phyloP scores from a whole-genome alignment of 1,140 invertebrate genomes.

The Parasteatoda tepidariorum region DNA sequence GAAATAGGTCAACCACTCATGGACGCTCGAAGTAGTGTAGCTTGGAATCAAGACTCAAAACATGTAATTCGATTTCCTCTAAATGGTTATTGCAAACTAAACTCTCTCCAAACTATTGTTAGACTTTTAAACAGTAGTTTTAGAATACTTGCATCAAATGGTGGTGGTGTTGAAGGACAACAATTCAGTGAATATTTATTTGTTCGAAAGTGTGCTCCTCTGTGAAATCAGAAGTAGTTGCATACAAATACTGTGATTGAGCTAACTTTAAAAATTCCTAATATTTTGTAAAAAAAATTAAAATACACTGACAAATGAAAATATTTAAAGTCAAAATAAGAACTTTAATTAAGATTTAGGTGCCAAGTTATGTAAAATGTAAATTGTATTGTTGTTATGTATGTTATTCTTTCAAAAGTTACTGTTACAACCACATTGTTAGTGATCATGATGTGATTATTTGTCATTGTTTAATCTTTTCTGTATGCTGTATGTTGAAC shows the following conservation, averaged over 20 bases:
- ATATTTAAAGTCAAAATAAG: neutral
- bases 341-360: neutral
- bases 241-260: neutral
- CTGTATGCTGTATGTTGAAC: no score
- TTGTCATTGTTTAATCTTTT: no score
- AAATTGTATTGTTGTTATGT: neutral
- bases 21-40: slow-evolving; percentile 81
- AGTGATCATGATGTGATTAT: no score
- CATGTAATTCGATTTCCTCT: slow-evolving; percentile 90
- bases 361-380: neutral
- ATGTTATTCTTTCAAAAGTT: neutral
- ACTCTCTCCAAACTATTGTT: slow-evolving; percentile 89
- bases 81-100: slow-evolving; percentile 92
- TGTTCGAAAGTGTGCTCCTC: slow-evolving; percentile 72
- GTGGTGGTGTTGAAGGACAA: slow-evolving; percentile 89
- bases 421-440: neutral
- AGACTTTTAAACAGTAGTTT: slow-evolving; percentile 88
- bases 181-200: slow-evolving; percentile 94
- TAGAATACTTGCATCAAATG: slow-evolving; percentile 83
- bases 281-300: neutral
- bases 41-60: slow-evolving; percentile 85
- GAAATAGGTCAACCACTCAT: slow-evolving; percentile 87
- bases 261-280: neutral
- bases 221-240: slow-evolving; percentile 26
- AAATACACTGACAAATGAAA: neutral